Evolutionary conservation across 2,888 invertebrate genomes (phyloP), one percentile per base, ranked within the genome.

Genomic region (Parascotia fuliginaria): DNA sequence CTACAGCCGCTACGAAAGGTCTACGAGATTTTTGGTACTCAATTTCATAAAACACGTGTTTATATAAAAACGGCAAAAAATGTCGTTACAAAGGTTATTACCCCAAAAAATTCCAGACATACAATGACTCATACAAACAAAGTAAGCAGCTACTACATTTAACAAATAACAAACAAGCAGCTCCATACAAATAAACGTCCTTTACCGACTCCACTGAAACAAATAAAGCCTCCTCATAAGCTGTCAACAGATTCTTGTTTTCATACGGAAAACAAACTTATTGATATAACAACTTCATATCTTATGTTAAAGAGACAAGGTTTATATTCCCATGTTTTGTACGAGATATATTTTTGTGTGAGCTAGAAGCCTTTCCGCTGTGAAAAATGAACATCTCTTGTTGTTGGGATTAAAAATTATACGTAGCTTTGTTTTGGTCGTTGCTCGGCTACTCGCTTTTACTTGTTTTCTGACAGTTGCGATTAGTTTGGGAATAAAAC

Each of bases 311-410:
- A 1, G 24, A 1, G 0, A 60, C 65, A 87, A 60, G 55, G 80
- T 73, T 45, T 31, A 52, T 45, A 75, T 70, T 78, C 2, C 49
- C 31, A 9, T 54, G 62, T 53, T 29, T 9, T 24, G n/a, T 5
- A 11, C 9, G 33, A 28, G 19, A 22, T 31, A 32, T 48, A 49
- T 64, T 63, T 69, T 60, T 60, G 54, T 45, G 40, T 46, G 57
- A 50, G 66, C 42, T 60, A 68, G 58, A 76, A 76, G 69, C 69
- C 67, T 79, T 74, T 76, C 71, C 52, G 58, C 65, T 61, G 81
- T 85, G 88, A 89, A 87, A 90, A 90, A 89, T 88, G 89, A 90
- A 81, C 89, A 86, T 83, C 84, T 81, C 86, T 73, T 73, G 79
- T 77, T 76, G 84, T 82, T 72, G 83, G 79, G 89, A 89, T 89